These are phyloP conservation scores for Drosophila setifemur DNA, from an alignment of 1,140 invertebrate genomes.

Conservation along the genomic window DNA sequence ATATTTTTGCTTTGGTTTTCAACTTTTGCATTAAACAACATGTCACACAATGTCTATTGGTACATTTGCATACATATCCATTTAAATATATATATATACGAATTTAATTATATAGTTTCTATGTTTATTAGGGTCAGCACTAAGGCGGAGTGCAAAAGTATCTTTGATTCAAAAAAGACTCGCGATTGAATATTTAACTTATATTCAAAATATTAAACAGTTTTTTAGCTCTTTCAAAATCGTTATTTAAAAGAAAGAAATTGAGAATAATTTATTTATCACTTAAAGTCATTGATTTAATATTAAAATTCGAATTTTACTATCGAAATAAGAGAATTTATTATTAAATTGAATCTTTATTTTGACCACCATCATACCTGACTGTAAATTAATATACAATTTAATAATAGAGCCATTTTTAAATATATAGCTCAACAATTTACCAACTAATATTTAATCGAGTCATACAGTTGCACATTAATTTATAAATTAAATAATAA, in stretches of 20 bases:
- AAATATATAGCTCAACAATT: not conserved
- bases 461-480: conserved; percentile 24
- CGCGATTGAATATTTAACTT: no score
- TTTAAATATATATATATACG: conserved; percentile 32
- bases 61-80: conserved; percentile 61
- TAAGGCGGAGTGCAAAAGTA: not conserved
- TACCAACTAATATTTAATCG: conserved; percentile 1
- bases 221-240: no score
- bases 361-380: no score
- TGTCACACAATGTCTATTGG: conserved; percentile 61
- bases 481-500: conserved; percentile 19
- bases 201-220: no score
- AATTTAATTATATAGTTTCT: conserved; percentile 8
- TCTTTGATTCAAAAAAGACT: no score
- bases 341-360: no score
- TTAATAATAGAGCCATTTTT: not conserved
- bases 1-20: not conserved
- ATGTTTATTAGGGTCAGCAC: conserved; percentile 2
- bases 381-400: no score
- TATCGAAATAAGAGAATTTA: no score
- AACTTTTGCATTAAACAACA: conserved; percentile 59
- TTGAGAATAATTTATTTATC: no score
- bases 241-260: no score
- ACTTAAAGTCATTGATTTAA: no score
- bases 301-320: no score